These are phyloP conservation scores for Hyposoter didymator DNA, from an alignment of 2,888 invertebrate genomes.

Conservation along the genomic window DNA sequence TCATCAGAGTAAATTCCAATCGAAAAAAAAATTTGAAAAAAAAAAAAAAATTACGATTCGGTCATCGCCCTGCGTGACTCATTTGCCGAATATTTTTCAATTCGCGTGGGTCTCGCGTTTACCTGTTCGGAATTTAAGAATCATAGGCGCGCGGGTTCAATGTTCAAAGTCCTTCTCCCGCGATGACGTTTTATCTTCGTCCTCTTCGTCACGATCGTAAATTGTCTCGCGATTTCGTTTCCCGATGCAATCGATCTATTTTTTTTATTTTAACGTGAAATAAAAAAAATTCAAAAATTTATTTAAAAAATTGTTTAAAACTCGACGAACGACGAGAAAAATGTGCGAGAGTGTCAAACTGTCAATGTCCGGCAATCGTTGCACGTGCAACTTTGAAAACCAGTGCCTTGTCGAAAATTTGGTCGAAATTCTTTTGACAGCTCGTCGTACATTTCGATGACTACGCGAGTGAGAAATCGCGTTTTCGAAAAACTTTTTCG, in stretches of 20 bases:
- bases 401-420: no score
- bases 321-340: background rate
- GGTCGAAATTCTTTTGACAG: no score
- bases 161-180: slow-evolving; percentile 30
- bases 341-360: slow-evolving; percentile 71
- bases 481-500: no score
- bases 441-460: no score
- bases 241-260: background rate
- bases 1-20: background rate
- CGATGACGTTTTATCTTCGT: slow-evolving; percentile 25
- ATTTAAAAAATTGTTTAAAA: background rate
- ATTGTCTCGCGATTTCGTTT: background rate
- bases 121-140: slow-evolving; percentile 48
- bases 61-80: slow-evolving; percentile 74
- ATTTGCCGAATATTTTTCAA: slow-evolving; percentile 68
- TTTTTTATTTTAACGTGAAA: background rate
- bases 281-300: background rate
- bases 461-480: no score
- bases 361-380: slow-evolving; percentile 83
- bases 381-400: slow-evolving; percentile 30
- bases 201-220: background rate
- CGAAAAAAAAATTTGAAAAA: no score
- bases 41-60: slow-evolving; percentile 16
- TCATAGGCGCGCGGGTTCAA: slow-evolving; percentile 28
- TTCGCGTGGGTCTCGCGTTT: slow-evolving; percentile 47